Percentiles rank a stretch among this genome's conserved stretches.
Evolutionary conservation across 1,140 invertebrate genomes (phyloP).

Genomic region (Drosophila pseudoananassae): DNA sequence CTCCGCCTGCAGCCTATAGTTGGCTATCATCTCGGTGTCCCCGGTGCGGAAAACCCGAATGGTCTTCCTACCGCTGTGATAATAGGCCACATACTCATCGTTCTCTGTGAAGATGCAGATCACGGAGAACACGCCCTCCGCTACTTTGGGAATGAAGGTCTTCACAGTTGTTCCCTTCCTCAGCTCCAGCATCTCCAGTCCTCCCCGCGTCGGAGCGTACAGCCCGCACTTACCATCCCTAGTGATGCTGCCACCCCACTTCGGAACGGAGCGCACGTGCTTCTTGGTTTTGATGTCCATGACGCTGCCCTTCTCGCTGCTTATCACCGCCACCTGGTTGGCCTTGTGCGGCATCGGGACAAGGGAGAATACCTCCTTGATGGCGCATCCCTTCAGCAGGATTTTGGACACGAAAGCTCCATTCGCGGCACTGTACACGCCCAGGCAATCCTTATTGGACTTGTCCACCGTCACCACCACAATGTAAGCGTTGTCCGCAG

Average conservation of each 20-base stretch:
- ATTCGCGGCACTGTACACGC: constrained; percentile 93
- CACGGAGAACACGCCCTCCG: constrained; percentile 98
- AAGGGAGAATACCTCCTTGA: constrained; percentile 88
- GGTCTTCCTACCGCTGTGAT: constrained; percentile 95
- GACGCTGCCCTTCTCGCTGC: constrained; percentile 94
- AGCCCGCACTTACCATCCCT: constrained; percentile 95
- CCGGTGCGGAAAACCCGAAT: constrained; percentile 94
- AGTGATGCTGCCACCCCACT: constrained; percentile 93
- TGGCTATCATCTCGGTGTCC: constrained; percentile 95
- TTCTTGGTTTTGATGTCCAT: constrained; percentile 93
- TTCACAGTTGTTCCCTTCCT: constrained; percentile 92
- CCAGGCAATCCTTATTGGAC: constrained; percentile 91
- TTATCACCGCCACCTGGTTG: constrained; percentile 93
- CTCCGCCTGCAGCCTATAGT: constrained; percentile 96
- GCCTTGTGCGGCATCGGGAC: constrained; percentile 92
- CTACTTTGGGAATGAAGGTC: constrained; percentile 95
- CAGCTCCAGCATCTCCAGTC: constrained; percentile 94
- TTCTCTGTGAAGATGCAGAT: constrained; percentile 97
- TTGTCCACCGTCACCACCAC: constrained; percentile 93
- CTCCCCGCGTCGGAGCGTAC: constrained; percentile 96
- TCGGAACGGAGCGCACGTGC: constrained; percentile 90
- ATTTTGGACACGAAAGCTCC: constrained; percentile 92
- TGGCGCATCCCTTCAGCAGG: constrained; percentile 87
- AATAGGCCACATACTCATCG: constrained; percentile 98
- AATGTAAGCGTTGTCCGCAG: constrained; percentile 91